Evolutionary conservation across 2,888 invertebrate genomes (phyloP), one percentile per base, ranked within the genome.

Genomic region (Cephus spinipes): DNA sequence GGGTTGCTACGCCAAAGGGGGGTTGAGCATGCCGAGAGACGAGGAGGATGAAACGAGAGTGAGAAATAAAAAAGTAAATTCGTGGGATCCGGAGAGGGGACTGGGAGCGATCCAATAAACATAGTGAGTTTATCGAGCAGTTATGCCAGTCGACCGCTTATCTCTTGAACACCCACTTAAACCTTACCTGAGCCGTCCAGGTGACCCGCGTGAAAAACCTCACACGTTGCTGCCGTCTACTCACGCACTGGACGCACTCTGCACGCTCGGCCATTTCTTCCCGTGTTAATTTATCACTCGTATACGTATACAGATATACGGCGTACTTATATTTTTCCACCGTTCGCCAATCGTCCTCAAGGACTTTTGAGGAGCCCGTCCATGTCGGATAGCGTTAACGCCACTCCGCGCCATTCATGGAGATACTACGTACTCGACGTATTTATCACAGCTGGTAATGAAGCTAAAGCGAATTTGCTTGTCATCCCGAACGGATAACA

Each of bases 141-240:
- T 90, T 89, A 88, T 88, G 87, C 89, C 87, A 85, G 88, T 85
- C 86, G 85, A 83, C 80, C 86, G 87, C 90, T 90, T 90, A 90
- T 90, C 90, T 89, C 87, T 79, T 83, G 88, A 87, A 90, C 90
- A 90, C 90, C 90, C 90, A 90, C 90, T 90, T 90, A 90, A 89
- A 89, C 87, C 83, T 55, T 55, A 55, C 55, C 84, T 85, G 86
- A 81, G 78, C 80, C 81, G 80, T 80, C 79, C 74, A 79, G 81
- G 79, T 81, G 81, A 81, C 83, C 83, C 83, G 83, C 87, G 87
- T 86, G 88, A 87, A 87, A 89, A 89, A 88, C 89, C 89, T 88
- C 89, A 89, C 89, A 89, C 89, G 89, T 88, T 83, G 89, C 81
- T 78, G 81, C 76, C 77, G 40, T 74, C 68, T 34, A 34, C 12